Percentiles rank a stretch among this genome's conserved stretches.
Conservation (phyloP, 2,888 invertebrate species). For the Serrognathus titanus region DNA sequence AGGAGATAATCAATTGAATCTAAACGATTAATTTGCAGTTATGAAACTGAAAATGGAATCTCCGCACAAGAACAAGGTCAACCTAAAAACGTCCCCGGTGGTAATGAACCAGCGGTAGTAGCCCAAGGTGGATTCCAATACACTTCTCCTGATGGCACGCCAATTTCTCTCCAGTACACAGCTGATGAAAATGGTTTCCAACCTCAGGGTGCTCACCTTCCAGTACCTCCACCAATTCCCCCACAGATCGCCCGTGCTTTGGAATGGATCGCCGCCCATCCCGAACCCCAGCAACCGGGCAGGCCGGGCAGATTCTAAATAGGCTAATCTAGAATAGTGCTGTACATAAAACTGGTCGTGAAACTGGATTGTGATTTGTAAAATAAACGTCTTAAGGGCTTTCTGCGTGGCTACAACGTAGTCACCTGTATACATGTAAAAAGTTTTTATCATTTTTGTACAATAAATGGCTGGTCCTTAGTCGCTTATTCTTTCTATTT, state of each 20-base stretch:
- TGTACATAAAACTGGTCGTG: background rate
- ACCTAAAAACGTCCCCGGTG: conserved; percentile 52
- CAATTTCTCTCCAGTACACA: conserved; percentile 56
- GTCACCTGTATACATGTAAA: conserved; percentile 7
- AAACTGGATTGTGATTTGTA: conserved; percentile 3
- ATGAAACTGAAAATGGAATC: conserved; percentile 63
- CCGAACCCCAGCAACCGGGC: conserved; percentile 33
- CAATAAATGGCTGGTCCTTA: conserved; percentile 19
- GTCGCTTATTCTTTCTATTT: conserved; percentile 18
- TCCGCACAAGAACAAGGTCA: conserved; percentile 57
- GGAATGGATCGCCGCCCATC: conserved; percentile 62
- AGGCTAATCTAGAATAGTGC: background rate
- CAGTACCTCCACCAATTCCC: conserved; percentile 62
- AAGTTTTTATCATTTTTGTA: conserved; percentile 4
- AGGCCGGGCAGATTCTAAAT: conserved; percentile 3
- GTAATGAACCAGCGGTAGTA: conserved; percentile 50
- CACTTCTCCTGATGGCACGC: conserved; percentile 61
- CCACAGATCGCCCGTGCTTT: conserved; percentile 67
- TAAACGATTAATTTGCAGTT: conserved; percentile 42
- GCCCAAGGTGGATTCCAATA: conserved; percentile 55
- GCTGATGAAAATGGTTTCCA: conserved; percentile 71
- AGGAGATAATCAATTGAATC: too few species aligned
- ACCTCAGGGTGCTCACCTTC: conserved; percentile 50
- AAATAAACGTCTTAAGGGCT: background rate
- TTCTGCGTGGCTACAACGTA: conserved; percentile 18